Evolutionary conservation across 2,797 vertebrate species (phyloP), one percentile per base, ranked within the genome.

Genomic region (Phataginus tetradactyla): DNA sequence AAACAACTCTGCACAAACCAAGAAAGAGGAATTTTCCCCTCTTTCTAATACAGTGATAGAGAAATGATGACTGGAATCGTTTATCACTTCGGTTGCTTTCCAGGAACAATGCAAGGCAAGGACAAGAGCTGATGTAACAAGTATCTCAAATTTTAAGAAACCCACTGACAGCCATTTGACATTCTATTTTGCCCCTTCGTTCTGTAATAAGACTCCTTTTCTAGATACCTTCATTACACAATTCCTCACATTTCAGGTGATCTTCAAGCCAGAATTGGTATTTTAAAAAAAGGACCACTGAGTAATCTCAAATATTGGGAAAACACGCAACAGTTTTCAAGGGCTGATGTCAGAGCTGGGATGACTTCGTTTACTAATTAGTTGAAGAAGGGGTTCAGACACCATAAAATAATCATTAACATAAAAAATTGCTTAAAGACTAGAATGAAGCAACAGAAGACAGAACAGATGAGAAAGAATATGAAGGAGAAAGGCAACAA

Each of bases 1-100:
- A 97, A 95, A 86, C 89, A 94, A 96, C 79, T 91, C 85, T 42
- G 61, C 55, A 55, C 39, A 64, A 91, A 85, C 83, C 61, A 81
- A 80, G 95, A 94, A 92, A 78, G 84, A 93, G 45, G 39, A 69
- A 86, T 86, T 87, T 91, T 95, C 20, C 71, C 80, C 53, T 83
- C 90, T 96, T 95, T 93, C 66, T 74, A n/a, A 55, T 37, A 59
- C 4, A 51, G 32, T 84, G 97, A 86, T 86, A 94, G 81, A 94
- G 59, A 61, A 80, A 79, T 66, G 39, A 57, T 55, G 59, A 80
- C 42, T 66, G 18, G 29, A 29, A 72, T 10, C 59, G 3, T 97
- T 94, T 75, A 13, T 95, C 90, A 61, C 14, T 49, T 29, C 61
- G 34, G 74, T 51, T 45, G 6, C 91, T 88, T 79, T 85, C 75